Base-by-base conservation (phyloP, 2,888 invertebrate species). In the Spodoptera littoralis region DNA sequence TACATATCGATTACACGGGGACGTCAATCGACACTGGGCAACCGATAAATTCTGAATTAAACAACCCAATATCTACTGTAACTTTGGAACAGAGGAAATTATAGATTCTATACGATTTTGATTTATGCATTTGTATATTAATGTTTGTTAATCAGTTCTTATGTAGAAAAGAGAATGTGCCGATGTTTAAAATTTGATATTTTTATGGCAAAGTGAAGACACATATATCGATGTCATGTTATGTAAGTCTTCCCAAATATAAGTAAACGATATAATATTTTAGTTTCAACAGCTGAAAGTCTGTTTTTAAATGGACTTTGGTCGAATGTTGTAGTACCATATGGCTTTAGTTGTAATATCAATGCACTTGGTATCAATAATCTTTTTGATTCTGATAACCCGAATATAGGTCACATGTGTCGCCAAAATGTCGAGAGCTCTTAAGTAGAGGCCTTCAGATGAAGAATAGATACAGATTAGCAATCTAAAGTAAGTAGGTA, bases 1-100 rank as follows among this genome's bases (percentile, higher is more conserved):
- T 73, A 76, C 70, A 77, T 78, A 77, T 77, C 79, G 73, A 71
- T 77, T 77, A 66, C 79, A 76, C 56, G 53, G 62, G 55, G 63
- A 66, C 24, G 77, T 77, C 77, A 73, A 69, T 27, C 53, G 65
- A 71, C 60, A 65, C 55, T 51, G 27, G 47, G 57, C 54, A 56
- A 61, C 52, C 64, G 65, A 77, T 76, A 76, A 66, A 78, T 71
- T 68, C 49, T 65, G 44, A 57, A 76, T 43, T 65, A 67, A 76
- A 76, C 62, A 60, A 42, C 57, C 74, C 13, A 78, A 73, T 78
- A 76, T 71, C 30, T 53, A 51, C 50, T 53, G 58, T 73, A 67
- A 65, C 76, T 78, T 70, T 76, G 68, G 49, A 48, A 46, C 62
- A 70, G 57, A 65, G 47, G 42, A 63, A 65, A 68, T 65, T 50